Percentiles rank a stretch among this genome's conserved stretches.
Evolutionary conservation across 1,140 invertebrate genomes (phyloP).

Genomic region (Calephelis nemesis): DNA sequence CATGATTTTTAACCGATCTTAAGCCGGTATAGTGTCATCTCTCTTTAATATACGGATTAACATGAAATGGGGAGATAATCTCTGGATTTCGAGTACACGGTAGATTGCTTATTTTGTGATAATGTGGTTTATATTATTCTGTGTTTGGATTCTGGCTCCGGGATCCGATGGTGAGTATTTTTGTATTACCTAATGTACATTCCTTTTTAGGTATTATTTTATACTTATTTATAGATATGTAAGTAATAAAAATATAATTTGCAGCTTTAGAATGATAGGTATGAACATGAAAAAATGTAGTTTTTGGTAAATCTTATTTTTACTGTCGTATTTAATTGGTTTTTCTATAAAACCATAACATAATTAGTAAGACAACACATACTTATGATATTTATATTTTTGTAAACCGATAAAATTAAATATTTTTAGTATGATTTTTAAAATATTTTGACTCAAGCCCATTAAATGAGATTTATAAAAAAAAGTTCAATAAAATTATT

Average conservation of each 20-base stretch:
- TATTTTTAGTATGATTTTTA: no score
- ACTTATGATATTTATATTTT: no score
- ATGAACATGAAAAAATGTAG: background rate
- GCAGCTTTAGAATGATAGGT: no score
- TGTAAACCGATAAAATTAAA: no score
- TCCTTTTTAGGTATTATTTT: no score
- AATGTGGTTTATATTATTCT: slow-evolving; percentile 39
- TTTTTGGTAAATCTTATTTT: background rate
- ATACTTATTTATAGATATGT: no score
- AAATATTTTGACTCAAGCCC: no score
- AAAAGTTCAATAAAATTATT: no score
- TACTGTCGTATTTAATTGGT: no score
- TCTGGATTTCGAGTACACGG: slow-evolving; percentile 12
- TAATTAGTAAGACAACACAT: background rate
- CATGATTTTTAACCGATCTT: slow-evolving; percentile 40
- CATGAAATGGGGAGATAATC: slow-evolving; percentile 38
- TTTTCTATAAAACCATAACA: no score
- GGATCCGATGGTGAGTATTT: slow-evolving; percentile 30
- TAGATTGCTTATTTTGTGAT: slow-evolving; percentile 39
- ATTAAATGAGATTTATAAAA: no score
- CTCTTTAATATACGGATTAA: slow-evolving; percentile 20
- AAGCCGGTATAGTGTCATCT: slow-evolving; percentile 28
- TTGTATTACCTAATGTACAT: background rate
- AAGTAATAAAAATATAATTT: no score
- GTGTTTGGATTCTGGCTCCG: slow-evolving; percentile 25